These are phyloP conservation scores for Melanaphis sacchari DNA, from an alignment of 1,140 invertebrate species.

Conservation along the genomic window DNA sequence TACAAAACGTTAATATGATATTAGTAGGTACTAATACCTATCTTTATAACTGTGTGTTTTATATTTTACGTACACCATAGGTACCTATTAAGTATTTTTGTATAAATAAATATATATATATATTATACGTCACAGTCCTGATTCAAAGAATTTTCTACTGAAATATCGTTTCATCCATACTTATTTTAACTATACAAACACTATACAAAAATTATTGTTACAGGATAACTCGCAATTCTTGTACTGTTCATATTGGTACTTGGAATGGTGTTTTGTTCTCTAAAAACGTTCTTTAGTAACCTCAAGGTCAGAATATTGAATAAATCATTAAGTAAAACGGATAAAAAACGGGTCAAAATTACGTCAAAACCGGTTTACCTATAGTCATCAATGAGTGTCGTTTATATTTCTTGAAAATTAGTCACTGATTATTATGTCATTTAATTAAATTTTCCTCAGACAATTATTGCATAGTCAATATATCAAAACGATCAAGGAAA, in stretches of 20 bases:
- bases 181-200: background rate
- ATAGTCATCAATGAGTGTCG: conserved; percentile 11
- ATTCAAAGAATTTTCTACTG: too few species aligned
- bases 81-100: too few species aligned
- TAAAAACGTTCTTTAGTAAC: background rate
- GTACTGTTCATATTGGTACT: background rate
- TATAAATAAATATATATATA: too few species aligned
- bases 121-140: too few species aligned
- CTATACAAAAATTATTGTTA: background rate
- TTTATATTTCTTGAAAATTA: conserved; percentile 1
- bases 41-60: too few species aligned
- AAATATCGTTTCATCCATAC: background rate
- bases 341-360: conserved; percentile 25
- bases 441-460: background rate
- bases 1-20: too few species aligned
- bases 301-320: background rate
- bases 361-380: background rate
- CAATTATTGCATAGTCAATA: background rate
- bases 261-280: background rate
- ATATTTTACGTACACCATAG: background rate
- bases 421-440: background rate
- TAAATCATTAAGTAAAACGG: background rate
- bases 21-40: too few species aligned
- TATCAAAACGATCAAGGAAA: background rate
- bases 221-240: background rate